Evolutionary conservation across 2,888 invertebrate species (phyloP).

Genomic region (Scrobipalpa costella): DNA sequence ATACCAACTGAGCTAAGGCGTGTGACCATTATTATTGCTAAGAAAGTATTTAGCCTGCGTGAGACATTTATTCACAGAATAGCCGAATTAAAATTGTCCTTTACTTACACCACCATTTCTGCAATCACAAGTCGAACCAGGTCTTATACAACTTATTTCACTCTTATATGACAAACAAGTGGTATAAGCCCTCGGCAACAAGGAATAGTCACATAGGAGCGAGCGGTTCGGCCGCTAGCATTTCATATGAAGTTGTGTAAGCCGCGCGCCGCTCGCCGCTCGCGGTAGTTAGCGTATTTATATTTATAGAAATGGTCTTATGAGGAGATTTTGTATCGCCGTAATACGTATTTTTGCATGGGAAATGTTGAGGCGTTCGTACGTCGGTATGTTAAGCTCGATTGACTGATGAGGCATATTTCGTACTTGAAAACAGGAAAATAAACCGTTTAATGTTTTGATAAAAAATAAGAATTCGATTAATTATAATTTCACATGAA

Average conservation of each 20-base stretch:
- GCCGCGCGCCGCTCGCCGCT: slow-evolving; percentile 37
- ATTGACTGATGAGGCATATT: background rate
- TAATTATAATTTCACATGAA: no score
- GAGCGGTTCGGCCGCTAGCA: slow-evolving; percentile 26
- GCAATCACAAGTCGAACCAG: background rate
- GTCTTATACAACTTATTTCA: background rate
- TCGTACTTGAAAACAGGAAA: background rate
- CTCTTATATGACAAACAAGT: background rate
- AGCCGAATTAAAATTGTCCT: background rate
- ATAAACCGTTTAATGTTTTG: no score
- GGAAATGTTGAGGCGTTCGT: slow-evolving; percentile 42
- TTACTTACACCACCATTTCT: background rate
- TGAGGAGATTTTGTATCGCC: slow-evolving; percentile 68
- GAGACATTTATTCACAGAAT: background rate
- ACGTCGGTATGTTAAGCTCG: slow-evolving; percentile 7
- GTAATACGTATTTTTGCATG: slow-evolving; percentile 64
- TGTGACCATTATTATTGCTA: no score
- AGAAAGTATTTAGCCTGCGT: background rate
- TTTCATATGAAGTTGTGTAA: background rate
- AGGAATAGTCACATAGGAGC: slow-evolving; percentile 47
- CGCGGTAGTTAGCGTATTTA: slow-evolving; percentile 56
- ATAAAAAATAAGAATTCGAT: no score
- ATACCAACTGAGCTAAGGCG: no score
- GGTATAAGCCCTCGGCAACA: slow-evolving; percentile 30
- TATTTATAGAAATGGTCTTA: slow-evolving; percentile 50